Base-by-base conservation (phyloP, 2,888 invertebrate species). In the Drosophila emarginata region DNA sequence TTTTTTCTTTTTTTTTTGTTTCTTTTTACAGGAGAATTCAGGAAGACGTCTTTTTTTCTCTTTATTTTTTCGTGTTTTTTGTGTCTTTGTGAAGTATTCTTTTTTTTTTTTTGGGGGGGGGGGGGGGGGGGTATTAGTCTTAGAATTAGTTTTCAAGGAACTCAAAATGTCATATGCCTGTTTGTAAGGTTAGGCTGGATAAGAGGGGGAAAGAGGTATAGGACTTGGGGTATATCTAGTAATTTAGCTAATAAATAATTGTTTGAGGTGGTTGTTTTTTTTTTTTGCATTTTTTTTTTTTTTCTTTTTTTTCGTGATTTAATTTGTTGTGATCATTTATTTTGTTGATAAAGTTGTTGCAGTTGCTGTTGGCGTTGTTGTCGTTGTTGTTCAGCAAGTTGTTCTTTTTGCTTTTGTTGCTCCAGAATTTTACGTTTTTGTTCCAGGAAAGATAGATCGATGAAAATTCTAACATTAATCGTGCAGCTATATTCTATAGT, bases 361-460 rank as follows among this genome's bases (percentile, higher is more conserved):
- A 90, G 89, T 83, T 89, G 87, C 75, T 89, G 87, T 85, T 88
- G 88, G 71, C 89, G 90, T 69, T 89, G 90, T 79, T 88, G 88
- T 69, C 86, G 89, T 89, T 91, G 89, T 76, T 89, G 89, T 77
- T 91, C 90, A 82, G 91, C 89, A 88, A 90, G 89, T 84, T 84
- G 90, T 78, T 91, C 89, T 89, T 90, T 90, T 87, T 90, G 90
- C 92, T 93, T 93, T 92, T 93, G 93, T 91, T 93, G 93, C 91
- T 93, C 93, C 92, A 93, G 92, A 88, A 93, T 93, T 92, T 93
- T 93, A 91, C 93, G 93, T 94, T 94, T 94, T 93, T 94, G 94
- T 94, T 95, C 94, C 93, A 95, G 94, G 94, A 95, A 95, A 94
- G 95, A 95, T 91, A 95, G 94, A 94, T 95, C 95, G 94, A 95